Conservation (phyloP, 2,113 vertebrate genomes). For the Phyllostomus hastatus region DNA sequence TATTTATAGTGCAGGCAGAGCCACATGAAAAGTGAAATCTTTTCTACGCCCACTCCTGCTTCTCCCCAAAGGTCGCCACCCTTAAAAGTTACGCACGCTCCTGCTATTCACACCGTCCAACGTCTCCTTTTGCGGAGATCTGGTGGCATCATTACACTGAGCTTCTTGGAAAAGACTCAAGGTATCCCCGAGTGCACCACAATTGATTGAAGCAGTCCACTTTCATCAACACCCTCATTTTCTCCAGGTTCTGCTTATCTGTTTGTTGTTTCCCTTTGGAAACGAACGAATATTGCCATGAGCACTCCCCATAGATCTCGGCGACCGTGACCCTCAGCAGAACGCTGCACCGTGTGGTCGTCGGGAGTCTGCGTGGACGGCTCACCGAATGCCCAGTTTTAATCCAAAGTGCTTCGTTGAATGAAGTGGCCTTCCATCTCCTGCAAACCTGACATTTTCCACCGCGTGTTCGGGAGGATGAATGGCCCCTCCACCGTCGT, state of each 20-base stretch:
- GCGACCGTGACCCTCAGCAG: no score
- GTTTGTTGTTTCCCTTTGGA: background rate
- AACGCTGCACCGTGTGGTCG: no score
- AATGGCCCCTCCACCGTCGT: fast-evolving
- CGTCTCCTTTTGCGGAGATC: background rate
- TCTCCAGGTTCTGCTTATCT: background rate
- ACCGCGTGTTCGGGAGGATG: fast-evolving
- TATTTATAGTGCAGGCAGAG: background rate
- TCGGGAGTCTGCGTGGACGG: fast-evolving
- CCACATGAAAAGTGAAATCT: background rate
- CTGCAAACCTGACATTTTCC: background rate
- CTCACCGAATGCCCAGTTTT: background rate
- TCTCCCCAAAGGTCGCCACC: background rate
- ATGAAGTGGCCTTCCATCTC: background rate
- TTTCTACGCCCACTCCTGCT: no score
- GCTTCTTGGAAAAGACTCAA: background rate
- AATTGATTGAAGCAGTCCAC: background rate
- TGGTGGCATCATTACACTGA: background rate
- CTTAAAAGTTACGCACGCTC: no score
- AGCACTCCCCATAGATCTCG: background rate
- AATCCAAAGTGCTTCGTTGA: background rate
- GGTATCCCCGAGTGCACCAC: background rate
- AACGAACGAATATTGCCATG: background rate
- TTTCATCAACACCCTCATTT: background rate
- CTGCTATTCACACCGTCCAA: fast-evolving